These are phyloP conservation scores for Plectus sambesii DNA, from an alignment of 1,140 invertebrate genomes.

Conservation along the genomic window DNA sequence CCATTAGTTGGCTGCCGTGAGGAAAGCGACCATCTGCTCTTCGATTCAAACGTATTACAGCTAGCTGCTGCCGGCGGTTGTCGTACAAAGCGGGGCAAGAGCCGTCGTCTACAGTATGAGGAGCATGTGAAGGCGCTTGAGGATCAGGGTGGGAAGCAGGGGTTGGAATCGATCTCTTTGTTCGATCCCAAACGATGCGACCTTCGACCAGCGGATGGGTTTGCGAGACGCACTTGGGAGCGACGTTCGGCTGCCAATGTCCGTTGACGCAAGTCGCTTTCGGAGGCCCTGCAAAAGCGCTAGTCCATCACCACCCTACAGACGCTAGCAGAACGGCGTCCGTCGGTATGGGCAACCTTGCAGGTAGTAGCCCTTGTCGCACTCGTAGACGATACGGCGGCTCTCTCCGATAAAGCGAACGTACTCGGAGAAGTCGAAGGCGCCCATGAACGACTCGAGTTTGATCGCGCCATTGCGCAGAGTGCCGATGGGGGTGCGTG, in stretches of 20 bases:
- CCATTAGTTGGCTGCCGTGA: conserved; percentile 3
- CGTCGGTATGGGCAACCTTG: neutral
- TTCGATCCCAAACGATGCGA: conserved; percentile 23
- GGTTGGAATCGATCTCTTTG: too few relatives aligned
- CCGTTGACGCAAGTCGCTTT: conserved; percentile 84
- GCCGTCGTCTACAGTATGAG: too few relatives aligned
- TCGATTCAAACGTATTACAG: too few relatives aligned
- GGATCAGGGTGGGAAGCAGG: too few relatives aligned
- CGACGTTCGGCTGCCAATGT: conserved; percentile 66
- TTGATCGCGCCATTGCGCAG: conserved; percentile 76
- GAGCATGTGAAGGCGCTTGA: too few relatives aligned
- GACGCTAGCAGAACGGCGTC: neutral
- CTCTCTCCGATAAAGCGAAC: conserved; percentile 67
- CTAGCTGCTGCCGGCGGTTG: too few relatives aligned
- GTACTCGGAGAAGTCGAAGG: conserved; percentile 83
- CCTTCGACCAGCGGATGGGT: conserved; percentile 29
- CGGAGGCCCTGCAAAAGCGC: conserved; percentile 57
- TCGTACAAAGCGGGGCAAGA: too few relatives aligned
- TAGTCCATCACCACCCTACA: conserved; percentile 4
- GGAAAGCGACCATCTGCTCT: too few relatives aligned
- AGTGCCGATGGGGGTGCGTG: too few relatives aligned
- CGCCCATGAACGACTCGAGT: conserved; percentile 82
- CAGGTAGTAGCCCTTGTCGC: conserved; percentile 78
- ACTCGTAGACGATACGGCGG: conserved; percentile 89
- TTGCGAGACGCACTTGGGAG: conserved; percentile 28